Evolutionary conservation across 2,797 vertebrate genomes (phyloP).

Genomic region (Xerus rutilus): DNA sequence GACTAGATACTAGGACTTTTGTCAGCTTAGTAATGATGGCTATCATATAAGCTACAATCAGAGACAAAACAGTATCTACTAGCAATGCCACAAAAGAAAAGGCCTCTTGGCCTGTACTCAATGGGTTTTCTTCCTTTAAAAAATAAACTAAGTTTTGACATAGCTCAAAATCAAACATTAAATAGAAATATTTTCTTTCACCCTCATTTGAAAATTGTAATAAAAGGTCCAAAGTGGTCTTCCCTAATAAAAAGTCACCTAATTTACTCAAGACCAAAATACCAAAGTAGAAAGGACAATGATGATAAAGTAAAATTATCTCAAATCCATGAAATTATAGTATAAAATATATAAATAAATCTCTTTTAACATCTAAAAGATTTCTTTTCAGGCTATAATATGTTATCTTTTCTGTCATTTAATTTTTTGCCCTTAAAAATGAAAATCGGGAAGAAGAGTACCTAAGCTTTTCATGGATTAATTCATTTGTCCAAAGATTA

Average conservation of each 20-base stretch:
- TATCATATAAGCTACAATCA: not conserved
- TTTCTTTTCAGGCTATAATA: slow-evolving; percentile 41
- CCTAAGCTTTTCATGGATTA: not conserved
- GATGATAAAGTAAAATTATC: slow-evolving; percentile 4
- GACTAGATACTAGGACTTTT: not conserved
- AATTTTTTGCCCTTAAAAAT: slow-evolving; percentile 45
- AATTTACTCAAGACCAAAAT: not conserved
- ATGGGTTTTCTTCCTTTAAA: slow-evolving; percentile 7
- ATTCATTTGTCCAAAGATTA: slow-evolving; percentile 40
- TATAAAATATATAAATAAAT: slow-evolving; percentile 18
- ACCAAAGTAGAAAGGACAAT: not conserved
- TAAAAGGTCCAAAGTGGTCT: not conserved
- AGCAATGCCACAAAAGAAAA: slow-evolving; percentile 1
- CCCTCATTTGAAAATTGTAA: slow-evolving; percentile 35
- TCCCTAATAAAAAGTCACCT: not conserved
- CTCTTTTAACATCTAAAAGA: not conserved
- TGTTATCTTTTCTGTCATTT: slow-evolving; percentile 9
- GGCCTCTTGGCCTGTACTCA: not conserved
- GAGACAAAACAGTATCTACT: slow-evolving; percentile 20
- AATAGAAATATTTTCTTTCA: slow-evolving; percentile 31
- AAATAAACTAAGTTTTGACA: slow-evolving; percentile 1
- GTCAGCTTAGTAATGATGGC: not conserved
- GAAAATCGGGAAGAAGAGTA: not conserved
- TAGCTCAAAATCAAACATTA: slow-evolving; percentile 38
- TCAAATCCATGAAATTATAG: not conserved